phyloP scores from a whole-genome alignment of 1,140 invertebrate species.

The Drosophila tani region DNA sequence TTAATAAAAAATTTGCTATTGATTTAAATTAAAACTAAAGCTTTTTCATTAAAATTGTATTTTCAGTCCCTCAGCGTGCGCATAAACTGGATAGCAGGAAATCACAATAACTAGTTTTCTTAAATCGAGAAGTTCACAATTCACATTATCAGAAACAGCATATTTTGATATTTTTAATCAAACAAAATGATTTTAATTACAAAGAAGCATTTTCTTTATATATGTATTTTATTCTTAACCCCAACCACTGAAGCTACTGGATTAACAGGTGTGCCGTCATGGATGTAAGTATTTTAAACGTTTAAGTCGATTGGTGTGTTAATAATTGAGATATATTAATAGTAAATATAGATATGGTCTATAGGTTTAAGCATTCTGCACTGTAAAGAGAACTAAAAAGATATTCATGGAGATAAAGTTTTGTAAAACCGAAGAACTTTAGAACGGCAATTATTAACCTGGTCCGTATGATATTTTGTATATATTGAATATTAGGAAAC shows the following conservation, averaged over 20 bases:
- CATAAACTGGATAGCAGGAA: neutral
- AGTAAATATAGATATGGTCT: no score
- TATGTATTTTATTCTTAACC: conserved; percentile 55
- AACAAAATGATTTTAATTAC: conserved; percentile 7
- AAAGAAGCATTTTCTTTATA: conserved; percentile 4
- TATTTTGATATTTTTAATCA: neutral
- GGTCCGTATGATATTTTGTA: no score
- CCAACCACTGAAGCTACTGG: conserved; percentile 54
- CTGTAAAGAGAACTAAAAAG: no score
- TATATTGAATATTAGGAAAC: no score
- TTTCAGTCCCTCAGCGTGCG: neutral
- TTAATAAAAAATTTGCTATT: neutral
- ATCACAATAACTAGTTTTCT: neutral
- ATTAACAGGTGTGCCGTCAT: conserved; percentile 79
- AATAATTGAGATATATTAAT: neutral
- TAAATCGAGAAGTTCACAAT: neutral
- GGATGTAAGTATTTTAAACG: conserved; percentile 75
- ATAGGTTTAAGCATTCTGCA: no score
- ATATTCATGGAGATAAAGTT: no score
- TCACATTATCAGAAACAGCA: neutral
- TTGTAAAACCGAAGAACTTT: no score
- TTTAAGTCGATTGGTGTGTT: neutral
- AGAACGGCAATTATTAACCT: no score
- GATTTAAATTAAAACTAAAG: neutral
- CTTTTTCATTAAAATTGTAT: neutral